Conservation (phyloP, 2,797 vertebrate species). For the Enteromius mattozi region DNA sequence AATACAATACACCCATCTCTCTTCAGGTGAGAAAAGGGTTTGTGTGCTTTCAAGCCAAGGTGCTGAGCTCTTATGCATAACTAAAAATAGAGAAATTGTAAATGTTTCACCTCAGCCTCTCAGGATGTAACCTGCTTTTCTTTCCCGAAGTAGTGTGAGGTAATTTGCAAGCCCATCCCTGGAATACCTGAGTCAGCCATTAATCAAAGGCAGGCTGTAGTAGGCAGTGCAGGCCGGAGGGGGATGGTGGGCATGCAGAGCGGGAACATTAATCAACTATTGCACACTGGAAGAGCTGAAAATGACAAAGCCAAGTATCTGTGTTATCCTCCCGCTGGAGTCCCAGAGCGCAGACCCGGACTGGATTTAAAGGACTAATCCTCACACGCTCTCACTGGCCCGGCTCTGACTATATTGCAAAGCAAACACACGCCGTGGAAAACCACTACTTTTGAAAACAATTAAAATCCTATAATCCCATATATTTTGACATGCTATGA, state of each 20-base stretch:
- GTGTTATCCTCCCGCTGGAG: conserved; percentile 59
- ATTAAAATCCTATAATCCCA: conserved; percentile 71
- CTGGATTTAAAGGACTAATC: conserved; percentile 65
- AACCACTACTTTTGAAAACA: conserved; percentile 65
- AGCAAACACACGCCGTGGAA: conserved; percentile 48
- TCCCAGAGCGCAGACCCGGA: conserved; percentile 49
- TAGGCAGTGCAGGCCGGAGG: conserved; percentile 22
- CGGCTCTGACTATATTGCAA: not conserved
- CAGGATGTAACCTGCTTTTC: conserved; percentile 53
- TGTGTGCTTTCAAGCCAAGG: not conserved
- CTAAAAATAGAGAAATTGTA: conserved; percentile 54
- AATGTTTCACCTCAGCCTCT: conserved; percentile 47
- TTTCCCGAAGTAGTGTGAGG: conserved; percentile 21
- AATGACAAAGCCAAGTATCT: conserved; percentile 66
- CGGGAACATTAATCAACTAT: conserved; percentile 73
- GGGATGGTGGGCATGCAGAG: conserved; percentile 39
- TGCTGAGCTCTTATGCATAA: not conserved
- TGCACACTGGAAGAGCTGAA: conserved; percentile 61
- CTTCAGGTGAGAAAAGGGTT: not conserved
- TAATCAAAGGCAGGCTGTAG: conserved; percentile 45
- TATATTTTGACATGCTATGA: conserved; percentile 66
- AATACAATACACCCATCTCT: conserved; percentile 6
- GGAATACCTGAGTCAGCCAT: conserved; percentile 50
- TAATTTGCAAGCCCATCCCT: conserved; percentile 38
- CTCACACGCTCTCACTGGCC: conserved; percentile 7